phyloP scores from a whole-genome alignment of 2,113 vertebrate species.

The Fregata magnificens region DNA sequence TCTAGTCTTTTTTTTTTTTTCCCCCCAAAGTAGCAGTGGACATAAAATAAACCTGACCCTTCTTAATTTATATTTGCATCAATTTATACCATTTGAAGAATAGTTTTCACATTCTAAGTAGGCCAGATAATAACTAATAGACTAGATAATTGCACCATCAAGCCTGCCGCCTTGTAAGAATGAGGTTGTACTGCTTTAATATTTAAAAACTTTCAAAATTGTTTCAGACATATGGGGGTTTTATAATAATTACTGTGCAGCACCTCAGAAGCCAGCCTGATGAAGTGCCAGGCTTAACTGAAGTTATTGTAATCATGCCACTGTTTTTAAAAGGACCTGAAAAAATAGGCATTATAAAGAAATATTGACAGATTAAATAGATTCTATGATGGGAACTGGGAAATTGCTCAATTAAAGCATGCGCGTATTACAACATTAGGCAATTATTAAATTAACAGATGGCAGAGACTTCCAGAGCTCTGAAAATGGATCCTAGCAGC shows the following conservation, averaged over 20 bases:
- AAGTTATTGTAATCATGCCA: not conserved
- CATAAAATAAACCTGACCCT: not conserved
- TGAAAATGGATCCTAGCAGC: not conserved
- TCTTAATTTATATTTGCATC: not conserved
- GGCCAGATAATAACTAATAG: slow-evolving; percentile 25
- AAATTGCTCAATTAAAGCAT: slow-evolving; percentile 19
- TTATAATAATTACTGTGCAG: not conserved
- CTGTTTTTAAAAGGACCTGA: not conserved
- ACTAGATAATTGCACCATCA: not conserved
- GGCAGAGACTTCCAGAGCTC: not conserved
- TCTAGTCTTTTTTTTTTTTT: no score
- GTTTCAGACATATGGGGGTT: not conserved
- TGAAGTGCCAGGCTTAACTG: not conserved
- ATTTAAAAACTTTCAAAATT: not conserved
- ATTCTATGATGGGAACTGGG: not conserved
- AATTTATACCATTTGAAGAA: not conserved
- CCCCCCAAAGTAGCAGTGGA: not conserved
- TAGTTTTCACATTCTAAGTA: not conserved
- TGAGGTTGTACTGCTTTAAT: not conserved
- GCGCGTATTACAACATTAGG: not conserved
- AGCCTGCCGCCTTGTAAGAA: not conserved
- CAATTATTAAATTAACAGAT: slow-evolving; percentile 50
- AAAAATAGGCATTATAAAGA: not conserved
- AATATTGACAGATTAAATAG: slow-evolving; percentile 41
- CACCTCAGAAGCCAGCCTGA: not conserved